Evolutionary conservation across 2,888 invertebrate species (phyloP).

Genomic region (Tromatobia lineatoria): DNA sequence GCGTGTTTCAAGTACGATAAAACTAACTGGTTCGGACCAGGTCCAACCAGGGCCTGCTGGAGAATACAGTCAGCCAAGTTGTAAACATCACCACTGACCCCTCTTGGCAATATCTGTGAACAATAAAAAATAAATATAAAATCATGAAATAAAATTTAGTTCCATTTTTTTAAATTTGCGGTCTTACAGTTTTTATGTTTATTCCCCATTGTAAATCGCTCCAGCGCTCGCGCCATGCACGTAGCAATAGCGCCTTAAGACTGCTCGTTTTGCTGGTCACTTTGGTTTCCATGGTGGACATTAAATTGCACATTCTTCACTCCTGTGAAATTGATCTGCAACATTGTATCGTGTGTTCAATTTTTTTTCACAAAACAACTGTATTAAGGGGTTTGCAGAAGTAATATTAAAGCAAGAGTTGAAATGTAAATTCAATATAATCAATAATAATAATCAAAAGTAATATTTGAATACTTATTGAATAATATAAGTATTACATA

Average conservation of each 20-base stretch:
- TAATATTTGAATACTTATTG: no score
- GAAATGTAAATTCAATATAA: no score
- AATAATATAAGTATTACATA: no score
- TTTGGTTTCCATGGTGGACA: constrained; percentile 90
- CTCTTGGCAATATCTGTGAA: constrained; percentile 90
- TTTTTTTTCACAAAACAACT: not conserved
- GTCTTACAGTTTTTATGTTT: constrained; percentile 94
- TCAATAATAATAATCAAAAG: no score
- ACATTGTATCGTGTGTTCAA: not conserved
- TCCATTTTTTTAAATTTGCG: not conserved
- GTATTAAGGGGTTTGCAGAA: no score
- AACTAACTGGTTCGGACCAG: constrained; percentile 96
- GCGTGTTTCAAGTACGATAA: constrained; percentile 97
- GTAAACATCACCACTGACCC: constrained; percentile 97
- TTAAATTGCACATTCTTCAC: constrained; percentile 72
- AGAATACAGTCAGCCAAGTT: constrained; percentile 97
- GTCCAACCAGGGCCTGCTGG: constrained; percentile 97
- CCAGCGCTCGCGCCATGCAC: constrained; percentile 98
- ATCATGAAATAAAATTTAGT: not conserved
- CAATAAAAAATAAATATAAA: not conserved
- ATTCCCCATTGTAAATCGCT: constrained; percentile 98
- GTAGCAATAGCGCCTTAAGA: constrained; percentile 91
- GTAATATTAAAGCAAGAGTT: no score
- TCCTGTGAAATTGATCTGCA: constrained; percentile 6
- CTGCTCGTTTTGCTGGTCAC: constrained; percentile 94